A percentile compares a stretch with the other conserved stretches of the same genome.
These are phyloP conservation scores for Polydrusus tereticollis DNA, from an alignment of 2,888 invertebrate species.

Conservation along the genomic window DNA sequence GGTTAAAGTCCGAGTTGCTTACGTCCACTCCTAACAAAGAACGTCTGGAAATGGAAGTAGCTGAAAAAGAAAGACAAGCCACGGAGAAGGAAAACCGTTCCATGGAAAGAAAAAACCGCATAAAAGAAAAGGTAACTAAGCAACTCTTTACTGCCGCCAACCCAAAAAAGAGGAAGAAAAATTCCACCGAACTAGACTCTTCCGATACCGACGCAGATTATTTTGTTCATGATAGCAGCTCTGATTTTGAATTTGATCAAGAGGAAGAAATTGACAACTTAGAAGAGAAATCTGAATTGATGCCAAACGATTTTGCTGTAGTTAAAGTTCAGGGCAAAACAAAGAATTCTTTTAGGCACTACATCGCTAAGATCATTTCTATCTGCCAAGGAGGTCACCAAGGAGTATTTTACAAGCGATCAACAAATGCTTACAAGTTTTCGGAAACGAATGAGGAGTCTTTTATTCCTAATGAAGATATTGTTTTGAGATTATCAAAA, in stretches of 20 bases:
- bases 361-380: constrained; percentile 29
- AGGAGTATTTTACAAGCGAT: constrained; percentile 35
- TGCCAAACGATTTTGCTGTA: constrained; percentile 31
- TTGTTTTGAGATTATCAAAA: constrained; percentile 26
- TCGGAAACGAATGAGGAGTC: constrained; percentile 33
- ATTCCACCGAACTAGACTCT: not conserved
- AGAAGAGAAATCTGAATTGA: constrained; percentile 13
- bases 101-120: too few relatives aligned
- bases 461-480: constrained; percentile 8
- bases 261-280: constrained; percentile 27
- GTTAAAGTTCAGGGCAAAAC: constrained; percentile 32
- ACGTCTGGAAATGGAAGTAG: constrained; percentile 38
- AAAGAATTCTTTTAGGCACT: constrained; percentile 38
- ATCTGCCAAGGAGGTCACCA: constrained; percentile 20
- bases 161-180: constrained; percentile 12
- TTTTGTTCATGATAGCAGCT: not conserved
- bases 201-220: constrained; percentile 7
- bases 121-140: too few relatives aligned
- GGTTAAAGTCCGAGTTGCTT: constrained; percentile 29
- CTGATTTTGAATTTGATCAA: constrained; percentile 15
- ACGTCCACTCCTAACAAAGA: constrained; percentile 36
- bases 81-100: constrained; percentile 10
- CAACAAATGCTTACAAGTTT: constrained; percentile 26
- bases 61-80: constrained; percentile 35
- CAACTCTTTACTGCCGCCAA: too few relatives aligned